Conservation (phyloP, 2,797 vertebrate genomes). For the Poecilia velifera region DNA sequence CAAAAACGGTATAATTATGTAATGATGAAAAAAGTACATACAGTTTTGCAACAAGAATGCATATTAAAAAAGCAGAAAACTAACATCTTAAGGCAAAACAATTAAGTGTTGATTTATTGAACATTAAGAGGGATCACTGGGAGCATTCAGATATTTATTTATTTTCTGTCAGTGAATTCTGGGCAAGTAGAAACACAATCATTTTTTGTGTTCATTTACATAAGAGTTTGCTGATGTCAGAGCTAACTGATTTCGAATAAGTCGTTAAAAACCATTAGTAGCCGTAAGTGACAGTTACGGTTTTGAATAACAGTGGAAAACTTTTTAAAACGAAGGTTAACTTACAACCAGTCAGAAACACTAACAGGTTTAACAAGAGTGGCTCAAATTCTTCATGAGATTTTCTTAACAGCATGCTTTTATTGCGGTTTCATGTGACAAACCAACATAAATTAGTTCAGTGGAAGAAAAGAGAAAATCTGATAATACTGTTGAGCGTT, state of each 20-base stretch:
- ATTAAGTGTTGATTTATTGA: not conserved
- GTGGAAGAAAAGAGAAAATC: not conserved
- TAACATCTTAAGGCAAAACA: not conserved
- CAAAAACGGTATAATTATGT: not conserved
- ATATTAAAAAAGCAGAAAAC: not conserved
- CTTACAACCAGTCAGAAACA: not conserved
- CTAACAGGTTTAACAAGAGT: not conserved
- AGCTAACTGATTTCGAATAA: not conserved
- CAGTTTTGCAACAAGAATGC: not conserved
- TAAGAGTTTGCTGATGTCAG: not conserved
- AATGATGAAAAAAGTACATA: not conserved
- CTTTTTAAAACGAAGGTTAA: not conserved
- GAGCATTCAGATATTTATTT: too few species aligned
- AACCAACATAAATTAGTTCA: not conserved
- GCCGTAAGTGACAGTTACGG: not conserved
- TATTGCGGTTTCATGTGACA: not conserved
- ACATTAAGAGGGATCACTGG: not conserved
- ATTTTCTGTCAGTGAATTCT: too few species aligned
- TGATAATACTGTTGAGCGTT: not conserved
- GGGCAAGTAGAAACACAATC: not conserved
- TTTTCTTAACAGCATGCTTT: not conserved
- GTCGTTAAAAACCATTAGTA: not conserved
- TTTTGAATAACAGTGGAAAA: not conserved
- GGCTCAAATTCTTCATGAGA: not conserved
- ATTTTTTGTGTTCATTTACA: not conserved